Conservation (phyloP, 2,888 invertebrate genomes). For the Thelaira solivaga region DNA sequence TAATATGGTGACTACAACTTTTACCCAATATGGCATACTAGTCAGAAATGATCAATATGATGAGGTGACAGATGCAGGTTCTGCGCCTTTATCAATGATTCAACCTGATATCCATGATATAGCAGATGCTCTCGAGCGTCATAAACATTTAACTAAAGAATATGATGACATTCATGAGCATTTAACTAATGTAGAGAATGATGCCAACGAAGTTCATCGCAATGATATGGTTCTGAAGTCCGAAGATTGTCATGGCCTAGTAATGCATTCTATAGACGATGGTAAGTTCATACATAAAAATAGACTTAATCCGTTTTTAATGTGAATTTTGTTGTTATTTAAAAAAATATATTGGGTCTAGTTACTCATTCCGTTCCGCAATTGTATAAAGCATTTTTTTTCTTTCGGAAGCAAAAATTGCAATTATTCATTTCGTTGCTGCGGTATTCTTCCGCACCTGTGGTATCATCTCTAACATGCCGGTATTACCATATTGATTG, state of each 20-base stretch:
- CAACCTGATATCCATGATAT: slow-evolving; percentile 44
- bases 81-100: slow-evolving; percentile 40
- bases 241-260: slow-evolving; percentile 68
- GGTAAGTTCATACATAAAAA: slow-evolving; percentile 64
- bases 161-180: slow-evolving; percentile 30
- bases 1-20: slow-evolving; percentile 63
- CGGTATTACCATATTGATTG: too few relatives aligned
- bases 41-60: slow-evolving; percentile 72
- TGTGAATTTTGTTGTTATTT: neutral
- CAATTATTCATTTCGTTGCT: too few relatives aligned
- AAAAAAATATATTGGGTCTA: too few relatives aligned
- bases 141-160: slow-evolving; percentile 34
- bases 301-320: neutral
- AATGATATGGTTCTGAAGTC: slow-evolving; percentile 21
- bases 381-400: too few relatives aligned
- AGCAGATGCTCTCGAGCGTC: slow-evolving; percentile 19
- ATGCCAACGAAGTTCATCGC: neutral
- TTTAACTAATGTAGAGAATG: slow-evolving; percentile 2
- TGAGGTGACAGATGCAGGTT: slow-evolving; percentile 65
- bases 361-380: too few relatives aligned
- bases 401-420: too few relatives aligned
- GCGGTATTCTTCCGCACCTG: too few relatives aligned
- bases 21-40: slow-evolving; percentile 73
- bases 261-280: slow-evolving; percentile 72
- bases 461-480: too few relatives aligned